Evolutionary conservation across 2,888 invertebrate genomes (phyloP).

Genomic region (Belgica antarctica): DNA sequence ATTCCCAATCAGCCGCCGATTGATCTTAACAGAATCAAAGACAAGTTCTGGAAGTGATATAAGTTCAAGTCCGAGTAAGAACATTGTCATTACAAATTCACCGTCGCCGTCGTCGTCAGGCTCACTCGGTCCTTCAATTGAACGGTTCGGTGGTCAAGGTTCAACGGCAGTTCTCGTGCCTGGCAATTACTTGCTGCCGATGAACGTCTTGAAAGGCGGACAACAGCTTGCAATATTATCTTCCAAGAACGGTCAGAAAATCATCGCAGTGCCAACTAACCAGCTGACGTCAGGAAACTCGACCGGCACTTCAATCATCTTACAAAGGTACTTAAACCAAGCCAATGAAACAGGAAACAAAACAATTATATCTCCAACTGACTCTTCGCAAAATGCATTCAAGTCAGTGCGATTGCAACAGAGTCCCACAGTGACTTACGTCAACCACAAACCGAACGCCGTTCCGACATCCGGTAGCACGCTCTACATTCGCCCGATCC

Average conservation of each 20-base stretch:
- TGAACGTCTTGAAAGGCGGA: slow-evolving; percentile 69
- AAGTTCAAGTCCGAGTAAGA: background rate
- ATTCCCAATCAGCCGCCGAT: slow-evolving; percentile 35
- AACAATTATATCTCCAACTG: background rate
- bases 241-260: slow-evolving; percentile 45
- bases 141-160: slow-evolving; percentile 48
- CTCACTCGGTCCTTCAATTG: slow-evolving; percentile 17
- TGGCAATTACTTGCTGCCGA: slow-evolving; percentile 70
- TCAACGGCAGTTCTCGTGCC: slow-evolving; percentile 68
- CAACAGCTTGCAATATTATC: slow-evolving; percentile 69
- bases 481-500: slow-evolving; percentile 13
- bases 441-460: background rate
- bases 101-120: background rate
- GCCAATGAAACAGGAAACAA: background rate
- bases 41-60: background rate
- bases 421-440: background rate
- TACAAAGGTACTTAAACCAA: slow-evolving; percentile 40
- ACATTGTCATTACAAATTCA: slow-evolving; percentile 8
- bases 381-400: background rate
- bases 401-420: slow-evolving; percentile 20
- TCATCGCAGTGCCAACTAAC: slow-evolving; percentile 51
- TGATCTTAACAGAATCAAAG: slow-evolving; percentile 22
- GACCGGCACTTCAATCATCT: slow-evolving; percentile 54
- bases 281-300: slow-evolving; percentile 46
- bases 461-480: background rate